Conservation (phyloP, 2,888 invertebrate genomes). For the Oxytorus armatus region DNA sequence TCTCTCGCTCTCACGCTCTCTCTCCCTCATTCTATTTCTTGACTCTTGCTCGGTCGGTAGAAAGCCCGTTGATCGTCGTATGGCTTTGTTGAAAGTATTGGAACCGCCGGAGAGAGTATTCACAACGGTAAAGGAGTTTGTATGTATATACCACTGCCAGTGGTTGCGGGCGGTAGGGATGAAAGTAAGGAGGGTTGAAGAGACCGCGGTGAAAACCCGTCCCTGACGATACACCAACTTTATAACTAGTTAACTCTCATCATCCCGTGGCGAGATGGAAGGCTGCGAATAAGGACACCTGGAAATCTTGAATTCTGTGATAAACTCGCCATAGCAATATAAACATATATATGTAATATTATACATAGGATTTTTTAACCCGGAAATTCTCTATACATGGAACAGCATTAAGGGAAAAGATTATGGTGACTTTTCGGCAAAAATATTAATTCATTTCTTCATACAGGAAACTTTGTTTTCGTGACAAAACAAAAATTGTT, state of each 20-base stretch:
- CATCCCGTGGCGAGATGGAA: slow-evolving; percentile 36
- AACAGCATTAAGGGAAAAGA: too few species aligned
- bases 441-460: too few species aligned
- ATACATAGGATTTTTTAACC: too few species aligned
- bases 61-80: slow-evolving; percentile 51
- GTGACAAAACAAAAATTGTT: too few species aligned
- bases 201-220: slow-evolving; percentile 43
- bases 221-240: slow-evolving; percentile 62
- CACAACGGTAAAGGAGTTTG: slow-evolving; percentile 8
- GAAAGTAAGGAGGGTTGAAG: slow-evolving; percentile 21
- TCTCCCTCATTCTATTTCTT: slow-evolving; percentile 26
- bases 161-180: too few species aligned
- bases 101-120: slow-evolving; percentile 38
- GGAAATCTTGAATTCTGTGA: slow-evolving; percentile 45
- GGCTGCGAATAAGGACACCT: slow-evolving; percentile 41
- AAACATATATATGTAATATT: too few species aligned
- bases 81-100: slow-evolving; percentile 50
- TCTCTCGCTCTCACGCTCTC: background rate
- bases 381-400: background rate
- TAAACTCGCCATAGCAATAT: slow-evolving; percentile 29
- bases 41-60: slow-evolving; percentile 44
- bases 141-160: background rate
- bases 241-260: slow-evolving; percentile 65
- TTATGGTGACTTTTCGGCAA: too few species aligned
- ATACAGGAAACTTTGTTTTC: too few species aligned